phyloP scores from a whole-genome alignment of 2,113 vertebrate genomes.

The Pseudolaguvia tuberculata region DNA sequence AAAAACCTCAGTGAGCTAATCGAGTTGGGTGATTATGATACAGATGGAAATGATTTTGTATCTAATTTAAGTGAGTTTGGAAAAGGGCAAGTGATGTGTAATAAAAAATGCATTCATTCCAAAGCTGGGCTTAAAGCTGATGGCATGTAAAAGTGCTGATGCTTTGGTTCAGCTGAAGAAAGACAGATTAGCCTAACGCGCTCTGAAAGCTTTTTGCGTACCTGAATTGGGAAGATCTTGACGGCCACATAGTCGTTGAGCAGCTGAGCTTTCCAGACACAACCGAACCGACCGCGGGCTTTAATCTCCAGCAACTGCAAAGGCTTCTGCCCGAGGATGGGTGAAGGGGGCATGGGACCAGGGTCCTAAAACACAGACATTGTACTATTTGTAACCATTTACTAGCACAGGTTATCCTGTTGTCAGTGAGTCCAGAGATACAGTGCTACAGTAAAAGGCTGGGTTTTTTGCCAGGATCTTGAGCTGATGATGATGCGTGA shows the following conservation, averaged over 20 bases:
- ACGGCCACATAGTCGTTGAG: constrained; percentile 93
- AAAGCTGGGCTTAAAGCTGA: constrained; percentile 5
- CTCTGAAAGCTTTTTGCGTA: constrained; percentile 50
- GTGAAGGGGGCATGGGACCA: constrained; percentile 88
- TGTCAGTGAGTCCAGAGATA: constrained; percentile 3
- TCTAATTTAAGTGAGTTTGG: background rate
- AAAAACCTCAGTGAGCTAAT: background rate
- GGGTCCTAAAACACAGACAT: constrained; percentile 75
- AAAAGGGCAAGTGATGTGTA: background rate
- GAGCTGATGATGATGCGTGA: constrained; percentile 14
- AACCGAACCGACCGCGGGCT: constrained; percentile 94
- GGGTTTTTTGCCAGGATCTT: too few relatives aligned
- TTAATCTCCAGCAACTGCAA: constrained; percentile 94
- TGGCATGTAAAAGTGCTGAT: constrained; percentile 14
- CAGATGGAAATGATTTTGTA: background rate
- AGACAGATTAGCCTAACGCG: constrained; percentile 23
- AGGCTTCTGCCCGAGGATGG: constrained; percentile 86
- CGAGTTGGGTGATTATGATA: background rate
- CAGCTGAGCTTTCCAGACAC: constrained; percentile 97
- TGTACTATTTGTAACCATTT: too few relatives aligned
- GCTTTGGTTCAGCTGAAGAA: constrained; percentile 20
- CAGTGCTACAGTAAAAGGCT: too few relatives aligned
- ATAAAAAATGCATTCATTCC: background rate
- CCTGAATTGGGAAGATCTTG: constrained; percentile 98
- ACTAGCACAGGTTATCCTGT: background rate